These are phyloP conservation scores for Numenius arquata DNA, from an alignment of 2,113 vertebrate genomes.

Conservation along the genomic window DNA sequence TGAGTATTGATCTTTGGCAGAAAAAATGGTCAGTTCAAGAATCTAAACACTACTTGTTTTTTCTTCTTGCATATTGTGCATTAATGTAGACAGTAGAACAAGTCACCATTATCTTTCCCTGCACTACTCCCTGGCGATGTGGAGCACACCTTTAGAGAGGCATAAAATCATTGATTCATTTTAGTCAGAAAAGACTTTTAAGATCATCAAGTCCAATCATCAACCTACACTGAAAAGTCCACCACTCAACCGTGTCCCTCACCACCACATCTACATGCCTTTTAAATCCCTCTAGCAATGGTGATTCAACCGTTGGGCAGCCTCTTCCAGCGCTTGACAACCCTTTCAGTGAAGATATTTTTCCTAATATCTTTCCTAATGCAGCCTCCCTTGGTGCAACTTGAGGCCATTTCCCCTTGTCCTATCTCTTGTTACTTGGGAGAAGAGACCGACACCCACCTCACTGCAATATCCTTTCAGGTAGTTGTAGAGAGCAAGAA, in stretches of 20 bases:
- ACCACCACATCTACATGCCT: fast-evolving
- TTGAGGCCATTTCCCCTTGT: background rate
- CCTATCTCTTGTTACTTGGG: background rate
- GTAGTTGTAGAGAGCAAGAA: fast-evolving
- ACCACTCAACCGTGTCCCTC: background rate
- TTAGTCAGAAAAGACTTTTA: background rate
- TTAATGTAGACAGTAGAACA: background rate
- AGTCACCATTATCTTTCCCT: background rate
- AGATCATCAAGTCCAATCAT: fast-evolving
- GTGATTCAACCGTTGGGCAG: background rate
- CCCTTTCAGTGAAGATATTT: fast-evolving
- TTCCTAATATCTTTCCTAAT: background rate
- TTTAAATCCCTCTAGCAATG: background rate
- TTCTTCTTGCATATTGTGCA: background rate
- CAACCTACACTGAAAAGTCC: background rate
- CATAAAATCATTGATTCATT: background rate
- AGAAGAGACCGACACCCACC: background rate
- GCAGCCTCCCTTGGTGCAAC: background rate
- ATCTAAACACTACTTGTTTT: background rate
- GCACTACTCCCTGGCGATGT: fast-evolving
- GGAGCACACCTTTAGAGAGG: background rate
- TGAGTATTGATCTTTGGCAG: background rate
- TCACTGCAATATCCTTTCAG: fast-evolving
- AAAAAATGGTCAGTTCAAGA: background rate
- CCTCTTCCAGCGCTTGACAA: background rate